Evolutionary conservation across 2,113 vertebrate species (phyloP).

Genomic region (Phaethornis superciliosus): DNA sequence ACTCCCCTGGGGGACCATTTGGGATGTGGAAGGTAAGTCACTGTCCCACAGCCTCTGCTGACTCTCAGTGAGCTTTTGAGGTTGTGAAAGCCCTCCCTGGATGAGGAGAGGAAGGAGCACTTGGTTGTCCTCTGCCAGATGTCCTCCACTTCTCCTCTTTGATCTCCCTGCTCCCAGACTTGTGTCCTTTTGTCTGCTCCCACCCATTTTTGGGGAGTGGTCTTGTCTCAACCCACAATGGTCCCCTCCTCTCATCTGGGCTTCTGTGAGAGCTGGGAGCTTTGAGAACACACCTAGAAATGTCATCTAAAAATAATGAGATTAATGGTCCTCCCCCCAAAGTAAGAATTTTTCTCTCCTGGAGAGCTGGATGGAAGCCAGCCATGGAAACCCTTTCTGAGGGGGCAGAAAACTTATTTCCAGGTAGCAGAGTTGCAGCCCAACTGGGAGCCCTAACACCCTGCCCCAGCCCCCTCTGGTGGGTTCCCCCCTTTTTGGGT

Average conservation of each 20-base stretch:
- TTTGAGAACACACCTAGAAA: background rate
- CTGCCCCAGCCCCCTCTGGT: background rate
- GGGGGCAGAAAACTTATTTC: background rate
- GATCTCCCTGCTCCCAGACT: background rate
- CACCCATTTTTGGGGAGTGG: background rate
- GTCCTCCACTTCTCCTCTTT: background rate
- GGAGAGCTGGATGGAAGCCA: background rate
- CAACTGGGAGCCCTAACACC: background rate
- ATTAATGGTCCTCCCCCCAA: background rate
- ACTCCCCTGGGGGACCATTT: background rate
- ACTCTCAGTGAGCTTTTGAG: background rate
- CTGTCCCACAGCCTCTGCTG: background rate
- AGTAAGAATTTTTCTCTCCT: background rate
- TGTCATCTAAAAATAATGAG: background rate
- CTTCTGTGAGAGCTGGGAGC: background rate
- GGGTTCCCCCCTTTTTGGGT: background rate
- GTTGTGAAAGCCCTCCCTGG: background rate
- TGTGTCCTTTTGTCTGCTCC: background rate
- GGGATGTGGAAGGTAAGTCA: background rate
- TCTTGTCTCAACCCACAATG: rapidly evolving
- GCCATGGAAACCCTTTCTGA: background rate
- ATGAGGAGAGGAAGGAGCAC: background rate
- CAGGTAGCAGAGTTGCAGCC: background rate
- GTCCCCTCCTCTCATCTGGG: background rate
- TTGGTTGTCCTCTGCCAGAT: background rate